These are phyloP conservation scores for Sebastes baramenuke DNA, from an alignment of 2,797 vertebrate genomes.

Conservation along the genomic window DNA sequence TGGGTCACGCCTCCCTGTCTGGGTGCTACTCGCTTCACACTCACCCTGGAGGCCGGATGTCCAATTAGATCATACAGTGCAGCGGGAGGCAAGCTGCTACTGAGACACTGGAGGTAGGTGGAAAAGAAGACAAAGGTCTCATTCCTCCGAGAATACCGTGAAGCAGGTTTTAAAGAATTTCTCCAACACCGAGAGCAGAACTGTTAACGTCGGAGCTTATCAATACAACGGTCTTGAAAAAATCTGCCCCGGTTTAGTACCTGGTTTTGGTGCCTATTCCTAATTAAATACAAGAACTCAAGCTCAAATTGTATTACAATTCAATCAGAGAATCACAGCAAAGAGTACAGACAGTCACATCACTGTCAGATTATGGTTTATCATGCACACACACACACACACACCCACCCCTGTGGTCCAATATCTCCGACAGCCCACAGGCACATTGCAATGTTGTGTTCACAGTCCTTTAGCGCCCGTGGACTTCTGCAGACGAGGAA, in stretches of 20 bases:
- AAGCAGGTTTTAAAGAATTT: neutral
- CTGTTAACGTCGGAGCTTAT: too few species aligned
- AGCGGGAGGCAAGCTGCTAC: constrained; percentile 20
- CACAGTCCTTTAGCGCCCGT: constrained; percentile 11
- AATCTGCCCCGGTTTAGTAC: too few species aligned
- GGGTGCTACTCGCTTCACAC: constrained; percentile 22
- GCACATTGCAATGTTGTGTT: neutral
- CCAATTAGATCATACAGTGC: constrained; percentile 48
- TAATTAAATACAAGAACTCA: neutral
- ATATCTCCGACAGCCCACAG: neutral
- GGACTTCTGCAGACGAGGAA: neutral
- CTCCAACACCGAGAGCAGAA: too few species aligned
- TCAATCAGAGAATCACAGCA: neutral
- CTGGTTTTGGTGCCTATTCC: too few species aligned
- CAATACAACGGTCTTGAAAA: too few species aligned
- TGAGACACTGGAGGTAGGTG: neutral
- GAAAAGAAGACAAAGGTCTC: neutral
- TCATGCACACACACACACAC: neutral
- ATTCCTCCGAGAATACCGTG: neutral
- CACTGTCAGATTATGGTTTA: neutral
- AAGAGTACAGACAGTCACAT: neutral
- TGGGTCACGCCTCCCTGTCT: constrained; percentile 50
- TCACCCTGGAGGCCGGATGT: constrained; percentile 44
- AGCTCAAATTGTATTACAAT: neutral
- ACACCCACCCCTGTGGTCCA: neutral